Evolutionary conservation across 2,888 invertebrate species (phyloP).

Genomic region (Belgica antarctica): DNA sequence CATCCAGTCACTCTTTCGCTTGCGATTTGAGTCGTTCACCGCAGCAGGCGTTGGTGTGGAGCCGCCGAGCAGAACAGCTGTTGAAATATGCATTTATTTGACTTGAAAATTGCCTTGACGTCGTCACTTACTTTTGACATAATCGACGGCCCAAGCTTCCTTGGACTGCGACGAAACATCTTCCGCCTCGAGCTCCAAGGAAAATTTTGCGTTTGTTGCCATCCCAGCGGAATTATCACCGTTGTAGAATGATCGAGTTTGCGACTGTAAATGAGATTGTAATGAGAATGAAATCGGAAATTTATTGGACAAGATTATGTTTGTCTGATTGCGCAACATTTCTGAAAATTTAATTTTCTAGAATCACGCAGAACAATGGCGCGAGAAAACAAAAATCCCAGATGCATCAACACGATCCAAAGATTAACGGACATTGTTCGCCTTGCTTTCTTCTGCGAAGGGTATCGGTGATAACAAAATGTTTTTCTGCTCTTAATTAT

Average conservation of each 20-base stretch:
- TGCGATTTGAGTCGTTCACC: constrained; percentile 47
- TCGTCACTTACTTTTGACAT: constrained; percentile 46
- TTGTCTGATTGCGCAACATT: neutral
- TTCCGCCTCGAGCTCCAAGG: constrained; percentile 55
- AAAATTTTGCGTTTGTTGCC: constrained; percentile 47
- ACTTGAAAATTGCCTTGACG: neutral
- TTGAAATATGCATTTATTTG: neutral
- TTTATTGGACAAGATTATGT: neutral
- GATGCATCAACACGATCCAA: neutral
- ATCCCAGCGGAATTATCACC: neutral
- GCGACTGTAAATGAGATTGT: neutral
- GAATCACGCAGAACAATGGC: too few relatives aligned
- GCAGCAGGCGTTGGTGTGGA: neutral
- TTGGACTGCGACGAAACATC: constrained; percentile 56
- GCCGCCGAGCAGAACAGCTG: constrained; percentile 16
- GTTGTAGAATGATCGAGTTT: constrained; percentile 34
- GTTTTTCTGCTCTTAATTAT: constrained; percentile 1
- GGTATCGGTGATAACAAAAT: too few relatives aligned
- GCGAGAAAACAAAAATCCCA: constrained; percentile 19
- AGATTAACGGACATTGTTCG: too few relatives aligned
- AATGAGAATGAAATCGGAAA: neutral
- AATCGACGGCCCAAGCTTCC: constrained; percentile 55
- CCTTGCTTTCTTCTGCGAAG: too few relatives aligned
- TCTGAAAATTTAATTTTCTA: neutral
- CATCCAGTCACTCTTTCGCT: constrained; percentile 56